Conservation (phyloP, 1,140 invertebrate genomes). For the Dendroctonus valens region DNA sequence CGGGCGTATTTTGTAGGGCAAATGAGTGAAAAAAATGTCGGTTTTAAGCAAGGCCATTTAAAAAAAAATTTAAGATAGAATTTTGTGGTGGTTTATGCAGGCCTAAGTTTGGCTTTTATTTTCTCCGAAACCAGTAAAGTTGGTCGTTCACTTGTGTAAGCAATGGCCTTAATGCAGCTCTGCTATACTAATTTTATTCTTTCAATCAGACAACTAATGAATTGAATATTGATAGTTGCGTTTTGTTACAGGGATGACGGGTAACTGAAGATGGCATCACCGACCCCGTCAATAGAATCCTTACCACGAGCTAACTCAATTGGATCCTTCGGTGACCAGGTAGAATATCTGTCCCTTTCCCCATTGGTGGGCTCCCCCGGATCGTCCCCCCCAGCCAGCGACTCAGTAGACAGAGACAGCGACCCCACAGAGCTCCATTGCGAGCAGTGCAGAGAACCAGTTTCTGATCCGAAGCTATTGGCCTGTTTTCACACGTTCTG, state of each 20-base stretch:
- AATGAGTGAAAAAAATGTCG: no score
- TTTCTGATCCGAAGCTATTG: conserved; percentile 69
- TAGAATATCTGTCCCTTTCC: conserved; percentile 57
- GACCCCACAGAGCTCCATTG: conserved; percentile 65
- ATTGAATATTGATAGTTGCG: conserved; percentile 7
- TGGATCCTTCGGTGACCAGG: conserved; percentile 74
- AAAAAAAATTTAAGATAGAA: no score
- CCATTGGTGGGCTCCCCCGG: conserved; percentile 71
- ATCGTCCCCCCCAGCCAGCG: conserved; percentile 76
- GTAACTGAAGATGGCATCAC: conserved; percentile 75
- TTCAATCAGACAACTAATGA: no score
- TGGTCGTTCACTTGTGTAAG: no score
- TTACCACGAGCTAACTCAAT: conserved; percentile 83
- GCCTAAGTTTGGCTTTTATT: no score
- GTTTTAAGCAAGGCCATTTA: no score
- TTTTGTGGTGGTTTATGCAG: no score
- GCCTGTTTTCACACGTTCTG: conserved; percentile 84
- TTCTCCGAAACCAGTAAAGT: no score
- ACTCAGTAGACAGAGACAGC: conserved; percentile 63
- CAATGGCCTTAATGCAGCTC: no score
- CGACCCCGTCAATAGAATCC: conserved; percentile 88
- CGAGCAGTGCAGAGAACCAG: conserved; percentile 77
- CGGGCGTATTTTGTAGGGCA: no score
- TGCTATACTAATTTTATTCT: no score
- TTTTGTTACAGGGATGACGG: conserved; percentile 62